Evolutionary conservation across 2,113 vertebrate genomes (phyloP), one percentile per base, ranked within the genome.

Genomic region (Leptodactylus fuscus): DNA sequence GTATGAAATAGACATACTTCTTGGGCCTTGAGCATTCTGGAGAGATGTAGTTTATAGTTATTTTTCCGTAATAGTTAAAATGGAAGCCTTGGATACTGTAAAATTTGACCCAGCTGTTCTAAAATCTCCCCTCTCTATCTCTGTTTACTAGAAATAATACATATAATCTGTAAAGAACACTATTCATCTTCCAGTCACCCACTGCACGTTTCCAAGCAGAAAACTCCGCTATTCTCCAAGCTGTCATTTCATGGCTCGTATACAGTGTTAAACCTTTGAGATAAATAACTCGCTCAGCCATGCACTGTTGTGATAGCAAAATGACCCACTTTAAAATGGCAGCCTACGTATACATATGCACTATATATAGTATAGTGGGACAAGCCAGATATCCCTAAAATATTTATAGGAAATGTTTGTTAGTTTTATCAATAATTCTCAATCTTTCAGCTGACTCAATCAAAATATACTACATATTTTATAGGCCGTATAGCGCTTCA

Each of bases 381-480:
- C 51, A 24, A 79, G 32, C 12, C 53, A 80, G 53, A 24, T 44
- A 27, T 62, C 22, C 32, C n/a, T 80, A 13, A 78, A 71, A 71
- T 80, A 85, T 85, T 58, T 58, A 85, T 80, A 32, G 1, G 77
- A 75, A 49, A 48, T 38, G 32, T 83, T 75, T 83, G 82, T 83
- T 46, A 20, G 70, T 75, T 62, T 83, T 60, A 74, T 75, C 51
- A 75, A 83, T 83, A 75, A 83, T 74, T 71, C 70, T 83, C 70
- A 83, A 58, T 74, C 41, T 55, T 41, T 83, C 51, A 71, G 48
- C 34, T 60, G 49, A 58, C 69, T 55, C 32, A 58, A 83, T 75
- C 70, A 75, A 75, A 48, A 62, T 62, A 48, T 27, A 55, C 9
- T 83, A 75, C 82, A 83, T 83, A 75, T 83, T 83, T 73, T 58